phyloP scores from a whole-genome alignment of 2,797 vertebrate species.

The Phataginus tricuspis region DNA sequence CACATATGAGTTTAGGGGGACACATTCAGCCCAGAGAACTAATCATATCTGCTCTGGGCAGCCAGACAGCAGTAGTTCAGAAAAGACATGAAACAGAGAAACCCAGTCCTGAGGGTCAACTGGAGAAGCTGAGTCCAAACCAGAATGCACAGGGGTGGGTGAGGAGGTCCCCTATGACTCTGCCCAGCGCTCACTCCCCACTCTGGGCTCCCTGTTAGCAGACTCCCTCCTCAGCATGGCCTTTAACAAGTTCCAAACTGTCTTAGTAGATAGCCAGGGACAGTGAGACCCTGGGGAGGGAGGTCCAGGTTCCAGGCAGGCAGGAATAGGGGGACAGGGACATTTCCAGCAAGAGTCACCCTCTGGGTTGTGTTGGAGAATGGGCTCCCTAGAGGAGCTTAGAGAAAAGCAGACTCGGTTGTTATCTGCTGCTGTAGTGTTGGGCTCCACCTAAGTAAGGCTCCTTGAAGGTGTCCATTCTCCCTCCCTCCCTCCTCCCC shows the following conservation, averaged over 20 bases:
- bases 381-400: background rate
- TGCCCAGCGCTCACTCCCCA: background rate
- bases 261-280: background rate
- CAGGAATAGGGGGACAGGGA: background rate
- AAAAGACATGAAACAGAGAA: background rate
- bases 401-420: background rate
- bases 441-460: too few relatives aligned
- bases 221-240: background rate
- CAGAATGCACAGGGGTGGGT: background rate
- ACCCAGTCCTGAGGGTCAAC: background rate
- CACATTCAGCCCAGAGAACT: background rate
- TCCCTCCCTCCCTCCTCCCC: too few relatives aligned
- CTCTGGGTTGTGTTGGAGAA: background rate
- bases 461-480: background rate
- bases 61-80: background rate
- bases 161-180: fast-evolving
- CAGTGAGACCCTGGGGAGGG: background rate
- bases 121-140: background rate
- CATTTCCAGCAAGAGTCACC: background rate
- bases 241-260: background rate
- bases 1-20: too few relatives aligned
- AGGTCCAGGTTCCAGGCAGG: background rate
- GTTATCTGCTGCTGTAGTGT: fast-evolving
- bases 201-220: background rate
- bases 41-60: background rate